Conservation (phyloP, 2,888 invertebrate species). For the Allacma fusca region DNA sequence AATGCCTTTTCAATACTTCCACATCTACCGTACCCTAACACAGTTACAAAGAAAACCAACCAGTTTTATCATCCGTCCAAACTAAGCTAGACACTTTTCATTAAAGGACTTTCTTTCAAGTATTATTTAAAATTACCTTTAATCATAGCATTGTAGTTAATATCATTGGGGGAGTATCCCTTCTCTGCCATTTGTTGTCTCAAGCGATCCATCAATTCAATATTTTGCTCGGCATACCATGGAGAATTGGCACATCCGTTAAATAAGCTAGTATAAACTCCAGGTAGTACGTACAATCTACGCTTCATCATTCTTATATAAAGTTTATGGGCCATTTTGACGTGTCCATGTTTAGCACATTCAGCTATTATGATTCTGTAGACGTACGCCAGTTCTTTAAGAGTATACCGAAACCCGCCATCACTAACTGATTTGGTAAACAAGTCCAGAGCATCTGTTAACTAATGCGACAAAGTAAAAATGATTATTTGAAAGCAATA, state of each 20-base stretch:
- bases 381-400: slow-evolving; percentile 69
- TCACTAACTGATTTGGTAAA: slow-evolving; percentile 48
- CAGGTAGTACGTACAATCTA: slow-evolving; percentile 73
- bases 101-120: too few relatives aligned
- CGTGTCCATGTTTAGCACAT: slow-evolving; percentile 83
- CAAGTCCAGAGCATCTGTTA: slow-evolving; percentile 57
- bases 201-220: slow-evolving; percentile 74
- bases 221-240: slow-evolving; percentile 71
- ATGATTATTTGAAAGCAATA: not conserved
- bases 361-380: slow-evolving; percentile 84
- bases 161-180: slow-evolving; percentile 73
- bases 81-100: not conserved
- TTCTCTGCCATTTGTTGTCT: slow-evolving; percentile 75
- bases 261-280: slow-evolving; percentile 85
- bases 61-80: not conserved
- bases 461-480: slow-evolving; percentile 36
- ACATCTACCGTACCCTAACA: slow-evolving; percentile 79
- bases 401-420: slow-evolving; percentile 54
- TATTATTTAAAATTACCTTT: too few relatives aligned
- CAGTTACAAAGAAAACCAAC: slow-evolving; percentile 39
- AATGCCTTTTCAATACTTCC: slow-evolving; percentile 82
- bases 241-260: slow-evolving; percentile 87
- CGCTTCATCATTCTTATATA: slow-evolving; percentile 82
- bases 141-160: slow-evolving; percentile 87
- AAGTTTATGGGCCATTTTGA: slow-evolving; percentile 84